These are phyloP conservation scores for Agonum fuliginosum DNA, from an alignment of 2,888 invertebrate genomes.

Conservation along the genomic window DNA sequence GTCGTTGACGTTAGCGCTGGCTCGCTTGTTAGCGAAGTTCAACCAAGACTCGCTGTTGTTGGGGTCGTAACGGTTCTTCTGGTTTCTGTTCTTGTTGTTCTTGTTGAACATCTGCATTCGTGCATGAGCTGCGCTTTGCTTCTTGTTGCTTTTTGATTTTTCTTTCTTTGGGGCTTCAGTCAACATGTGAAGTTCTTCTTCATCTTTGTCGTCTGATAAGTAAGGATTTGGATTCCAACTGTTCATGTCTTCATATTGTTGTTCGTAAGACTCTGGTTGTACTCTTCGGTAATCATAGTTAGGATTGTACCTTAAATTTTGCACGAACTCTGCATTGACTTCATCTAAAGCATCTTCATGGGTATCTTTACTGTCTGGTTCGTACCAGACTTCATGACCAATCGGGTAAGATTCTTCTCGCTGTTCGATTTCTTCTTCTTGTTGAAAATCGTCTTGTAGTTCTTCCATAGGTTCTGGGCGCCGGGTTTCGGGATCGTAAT, in stretches of 20 bases:
- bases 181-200: constrained; percentile 79
- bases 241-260: constrained; percentile 61
- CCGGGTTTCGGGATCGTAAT: too few relatives aligned
- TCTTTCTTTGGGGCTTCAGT: constrained; percentile 73
- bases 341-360: constrained; percentile 68
- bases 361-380: constrained; percentile 73
- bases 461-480: constrained; percentile 74
- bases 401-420: constrained; percentile 77
- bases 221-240: constrained; percentile 63
- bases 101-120: constrained; percentile 63
- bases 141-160: constrained; percentile 50
- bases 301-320: constrained; percentile 78
- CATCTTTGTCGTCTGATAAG: constrained; percentile 79
- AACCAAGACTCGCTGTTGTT: constrained; percentile 72
- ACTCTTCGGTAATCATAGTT: constrained; percentile 63
- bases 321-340: constrained; percentile 79
- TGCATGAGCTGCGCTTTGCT: constrained; percentile 63
- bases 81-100: constrained; percentile 65
- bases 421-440: constrained; percentile 78
- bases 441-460: constrained; percentile 77
- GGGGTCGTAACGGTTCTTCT: constrained; percentile 69
- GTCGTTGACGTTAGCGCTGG: constrained; percentile 62
- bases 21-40: constrained; percentile 73
- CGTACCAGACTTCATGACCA: constrained; percentile 81
- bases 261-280: constrained; percentile 63